These are phyloP conservation scores for Watsonalla binaria DNA, from an alignment of 2,888 invertebrate species.

Conservation along the genomic window DNA sequence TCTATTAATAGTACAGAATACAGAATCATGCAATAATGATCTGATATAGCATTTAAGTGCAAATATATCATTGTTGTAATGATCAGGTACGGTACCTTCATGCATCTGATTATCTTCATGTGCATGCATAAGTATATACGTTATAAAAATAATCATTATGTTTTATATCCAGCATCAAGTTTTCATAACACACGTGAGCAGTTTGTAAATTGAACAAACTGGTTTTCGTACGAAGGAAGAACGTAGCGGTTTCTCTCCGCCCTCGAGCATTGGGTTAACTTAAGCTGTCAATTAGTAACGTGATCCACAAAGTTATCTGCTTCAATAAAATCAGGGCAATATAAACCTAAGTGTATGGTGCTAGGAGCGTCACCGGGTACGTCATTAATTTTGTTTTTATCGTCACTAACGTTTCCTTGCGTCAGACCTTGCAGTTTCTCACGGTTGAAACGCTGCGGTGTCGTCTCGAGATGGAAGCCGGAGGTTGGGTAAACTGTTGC, in stretches of 20 bases:
- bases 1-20: neutral
- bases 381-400: slow-evolving; percentile 10
- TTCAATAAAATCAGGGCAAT: slow-evolving; percentile 12
- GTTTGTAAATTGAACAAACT: neutral
- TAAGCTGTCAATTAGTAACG: slow-evolving; percentile 27
- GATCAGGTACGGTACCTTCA: neutral
- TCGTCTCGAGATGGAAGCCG: slow-evolving; percentile 47
- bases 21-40: neutral
- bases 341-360: slow-evolving; percentile 13
- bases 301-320: slow-evolving; percentile 10
- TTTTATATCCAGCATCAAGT: neutral
- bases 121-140: neutral
- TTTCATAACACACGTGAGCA: neutral
- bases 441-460: slow-evolving; percentile 44
- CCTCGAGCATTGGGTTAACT: slow-evolving; percentile 22
- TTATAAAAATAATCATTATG: neutral
- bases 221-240: neutral
- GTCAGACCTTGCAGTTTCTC: slow-evolving; percentile 50
- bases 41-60: neutral
- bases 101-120: neutral
- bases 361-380: slow-evolving; percentile 11
- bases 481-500: slow-evolving; percentile 56
- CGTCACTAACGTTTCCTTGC: slow-evolving; percentile 40
- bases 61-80: neutral
- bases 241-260: slow-evolving; percentile 3